Evolutionary conservation across 1,140 invertebrate species (phyloP).

Genomic region (Eurosta solidaginis): DNA sequence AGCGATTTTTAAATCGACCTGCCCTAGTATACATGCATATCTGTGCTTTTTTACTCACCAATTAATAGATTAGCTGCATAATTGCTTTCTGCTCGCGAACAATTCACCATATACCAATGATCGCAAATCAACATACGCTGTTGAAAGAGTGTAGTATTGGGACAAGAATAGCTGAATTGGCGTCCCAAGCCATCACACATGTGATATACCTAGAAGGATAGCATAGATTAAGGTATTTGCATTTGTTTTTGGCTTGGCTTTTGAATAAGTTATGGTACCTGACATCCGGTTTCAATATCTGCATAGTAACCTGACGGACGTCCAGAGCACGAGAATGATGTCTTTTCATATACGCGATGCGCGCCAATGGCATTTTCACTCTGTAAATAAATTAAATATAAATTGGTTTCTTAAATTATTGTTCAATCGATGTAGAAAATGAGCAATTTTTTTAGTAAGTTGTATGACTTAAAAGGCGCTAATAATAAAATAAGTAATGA

Average conservation of each 20-base stretch:
- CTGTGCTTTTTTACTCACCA: constrained; percentile 57
- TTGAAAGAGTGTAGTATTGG: constrained; percentile 78
- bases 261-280: constrained; percentile 50
- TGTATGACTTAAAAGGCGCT: no score
- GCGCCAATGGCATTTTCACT: constrained; percentile 44
- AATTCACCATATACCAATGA: constrained; percentile 84
- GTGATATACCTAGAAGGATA: constrained; percentile 70
- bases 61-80: constrained; percentile 73
- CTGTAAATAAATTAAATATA: constrained; percentile 38
- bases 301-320: constrained; percentile 74
- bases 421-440: no score
- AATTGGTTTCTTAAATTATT: not conserved
- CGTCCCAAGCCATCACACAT: constrained; percentile 75
- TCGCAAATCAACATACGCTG: constrained; percentile 79
- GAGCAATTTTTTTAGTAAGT: no score
- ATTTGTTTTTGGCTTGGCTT: not conserved
- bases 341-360: constrained; percentile 45
- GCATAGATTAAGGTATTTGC: not conserved
- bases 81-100: constrained; percentile 68
- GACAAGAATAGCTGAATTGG: constrained; percentile 77
- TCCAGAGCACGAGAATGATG: constrained; percentile 68
- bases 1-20: no score
- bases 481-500: no score
- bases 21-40: no score
- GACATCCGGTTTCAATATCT: constrained; percentile 74